phyloP scores from a whole-genome alignment of 2,888 invertebrate species.

The Pammene fasciana region DNA sequence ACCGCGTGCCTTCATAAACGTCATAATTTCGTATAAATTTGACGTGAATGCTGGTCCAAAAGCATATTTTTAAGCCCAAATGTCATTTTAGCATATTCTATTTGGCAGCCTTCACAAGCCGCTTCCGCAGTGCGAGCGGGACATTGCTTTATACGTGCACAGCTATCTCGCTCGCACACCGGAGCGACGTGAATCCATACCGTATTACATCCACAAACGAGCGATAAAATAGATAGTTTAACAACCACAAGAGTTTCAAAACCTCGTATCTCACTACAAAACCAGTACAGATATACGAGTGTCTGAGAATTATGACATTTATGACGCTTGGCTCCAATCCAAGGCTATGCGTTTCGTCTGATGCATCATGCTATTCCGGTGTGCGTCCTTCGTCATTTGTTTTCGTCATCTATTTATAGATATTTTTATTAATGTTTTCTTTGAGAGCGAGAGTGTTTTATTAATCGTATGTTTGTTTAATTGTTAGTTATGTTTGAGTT shows the following conservation, averaged over 20 bases:
- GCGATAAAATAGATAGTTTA: constrained; percentile 20
- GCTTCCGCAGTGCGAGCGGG: too few relatives aligned
- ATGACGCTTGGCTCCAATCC: constrained; percentile 63
- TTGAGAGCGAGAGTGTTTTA: constrained; percentile 27
- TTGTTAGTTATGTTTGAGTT: constrained; percentile 23
- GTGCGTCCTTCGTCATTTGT: constrained; percentile 71
- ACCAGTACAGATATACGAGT: neutral
- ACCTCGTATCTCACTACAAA: neutral
- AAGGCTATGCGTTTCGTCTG: constrained; percentile 64
- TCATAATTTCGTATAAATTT: too few relatives aligned
- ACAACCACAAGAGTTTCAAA: constrained; percentile 39
- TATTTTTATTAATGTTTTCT: constrained; percentile 51
- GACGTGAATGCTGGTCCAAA: too few relatives aligned
- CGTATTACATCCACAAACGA: constrained; percentile 21
- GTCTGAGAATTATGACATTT: constrained; percentile 42
- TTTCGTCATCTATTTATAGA: constrained; percentile 64
- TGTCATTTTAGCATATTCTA: too few relatives aligned
- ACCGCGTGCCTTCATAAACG: too few relatives aligned
- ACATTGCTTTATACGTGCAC: too few relatives aligned
- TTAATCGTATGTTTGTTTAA: constrained; percentile 23
- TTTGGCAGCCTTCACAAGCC: too few relatives aligned
- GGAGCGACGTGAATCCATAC: too few relatives aligned
- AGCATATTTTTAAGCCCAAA: too few relatives aligned
- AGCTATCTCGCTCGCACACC: too few relatives aligned
- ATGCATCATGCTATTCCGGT: constrained; percentile 73